Evolutionary conservation across 2,113 vertebrate genomes (phyloP).

Genomic region (Neoarius graeffei): DNA sequence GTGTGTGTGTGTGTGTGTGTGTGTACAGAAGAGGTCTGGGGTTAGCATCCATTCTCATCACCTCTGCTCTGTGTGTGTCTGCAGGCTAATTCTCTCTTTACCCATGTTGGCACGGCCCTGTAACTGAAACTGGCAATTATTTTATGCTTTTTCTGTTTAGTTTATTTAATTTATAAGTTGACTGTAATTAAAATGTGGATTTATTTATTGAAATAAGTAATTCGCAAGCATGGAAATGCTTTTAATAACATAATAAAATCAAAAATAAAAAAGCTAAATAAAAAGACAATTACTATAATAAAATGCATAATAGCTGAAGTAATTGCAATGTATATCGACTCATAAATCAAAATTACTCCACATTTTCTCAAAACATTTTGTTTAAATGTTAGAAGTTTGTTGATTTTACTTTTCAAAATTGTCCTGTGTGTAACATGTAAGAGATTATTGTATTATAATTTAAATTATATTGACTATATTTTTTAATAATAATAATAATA

Average conservation of each 20-base stretch:
- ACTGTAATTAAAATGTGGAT: neutral
- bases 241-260: neutral
- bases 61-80: constrained; percentile 7
- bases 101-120: neutral
- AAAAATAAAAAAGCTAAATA: neutral
- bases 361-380: neutral
- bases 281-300: neutral
- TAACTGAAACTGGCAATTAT: neutral
- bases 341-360: neutral
- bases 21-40: constrained; percentile 28
- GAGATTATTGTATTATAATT: neutral
- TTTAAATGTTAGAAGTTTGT: neutral
- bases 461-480: neutral
- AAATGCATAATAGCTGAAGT: neutral
- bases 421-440: neutral
- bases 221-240: neutral
- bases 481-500: neutral
- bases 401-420: neutral
- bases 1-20: constrained; percentile 28
- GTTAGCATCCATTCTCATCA: constrained; percentile 19
- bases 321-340: neutral
- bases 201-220: neutral
- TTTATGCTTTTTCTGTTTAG: neutral
- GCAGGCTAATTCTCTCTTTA: constrained; percentile 1
- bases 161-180: neutral